phyloP scores from a whole-genome alignment of 2,797 vertebrate genomes.

The Lagothrix lagotricha region DNA sequence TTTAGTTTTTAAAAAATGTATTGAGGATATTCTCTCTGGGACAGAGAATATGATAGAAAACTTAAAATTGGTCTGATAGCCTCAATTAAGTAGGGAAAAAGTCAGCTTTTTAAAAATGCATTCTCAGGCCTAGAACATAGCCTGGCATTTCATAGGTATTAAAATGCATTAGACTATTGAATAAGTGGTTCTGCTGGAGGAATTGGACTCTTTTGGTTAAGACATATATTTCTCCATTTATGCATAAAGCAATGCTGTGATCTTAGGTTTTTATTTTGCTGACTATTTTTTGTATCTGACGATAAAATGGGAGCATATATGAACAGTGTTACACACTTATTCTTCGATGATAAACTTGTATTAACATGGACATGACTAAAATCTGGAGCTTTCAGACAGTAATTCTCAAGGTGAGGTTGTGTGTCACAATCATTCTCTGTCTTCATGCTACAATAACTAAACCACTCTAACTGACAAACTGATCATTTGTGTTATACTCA shows the following conservation, averaged over 20 bases:
- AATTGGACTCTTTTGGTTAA: not conserved
- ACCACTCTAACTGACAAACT: not conserved
- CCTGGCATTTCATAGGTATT: not conserved
- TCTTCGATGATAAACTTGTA: not conserved
- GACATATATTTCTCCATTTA: not conserved
- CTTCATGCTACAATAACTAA: not conserved
- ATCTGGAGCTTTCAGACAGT: not conserved
- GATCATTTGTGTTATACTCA: not conserved
- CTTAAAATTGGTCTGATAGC: not conserved
- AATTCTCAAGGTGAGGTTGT: not conserved
- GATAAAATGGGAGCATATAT: not conserved
- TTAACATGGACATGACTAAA: not conserved
- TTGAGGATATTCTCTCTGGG: not conserved
- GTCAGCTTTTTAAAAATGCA: not conserved
- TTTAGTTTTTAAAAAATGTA: not conserved
- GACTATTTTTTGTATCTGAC: not conserved
- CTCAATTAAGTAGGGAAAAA: not conserved
- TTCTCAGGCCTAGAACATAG: not conserved
- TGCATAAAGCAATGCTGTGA: not conserved
- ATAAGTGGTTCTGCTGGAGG: not conserved
- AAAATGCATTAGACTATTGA: not conserved
- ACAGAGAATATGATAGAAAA: not conserved
- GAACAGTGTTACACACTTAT: not conserved
- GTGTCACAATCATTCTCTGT: not conserved
- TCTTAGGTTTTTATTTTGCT: constrained; percentile 5